Evolutionary conservation across 2,797 vertebrate genomes (phyloP).

Genomic region (Phrynocephalus forsythii): DNA sequence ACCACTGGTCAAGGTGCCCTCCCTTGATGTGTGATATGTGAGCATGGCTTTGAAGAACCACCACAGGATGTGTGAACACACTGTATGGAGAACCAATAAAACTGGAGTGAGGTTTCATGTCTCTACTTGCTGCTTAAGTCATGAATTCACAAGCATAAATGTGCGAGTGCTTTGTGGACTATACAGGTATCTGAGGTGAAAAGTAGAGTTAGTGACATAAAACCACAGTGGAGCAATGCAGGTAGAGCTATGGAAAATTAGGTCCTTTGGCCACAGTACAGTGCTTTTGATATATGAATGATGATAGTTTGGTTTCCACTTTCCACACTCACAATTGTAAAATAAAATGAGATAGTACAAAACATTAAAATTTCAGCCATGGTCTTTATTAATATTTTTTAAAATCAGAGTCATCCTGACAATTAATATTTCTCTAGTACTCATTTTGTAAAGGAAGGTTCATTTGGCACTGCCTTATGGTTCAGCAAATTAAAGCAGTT

Average conservation of each 20-base stretch:
- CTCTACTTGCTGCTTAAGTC: too few relatives aligned
- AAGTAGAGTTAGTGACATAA: neutral
- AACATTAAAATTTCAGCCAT: slow-evolving; percentile 6
- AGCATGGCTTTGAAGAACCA: neutral
- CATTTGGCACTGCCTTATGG: slow-evolving; percentile 25
- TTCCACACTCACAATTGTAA: neutral
- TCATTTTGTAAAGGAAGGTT: slow-evolving; percentile 16
- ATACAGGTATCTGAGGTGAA: neutral
- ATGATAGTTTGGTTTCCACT: neutral
- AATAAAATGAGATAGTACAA: neutral
- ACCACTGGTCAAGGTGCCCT: neutral
- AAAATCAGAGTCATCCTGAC: neutral
- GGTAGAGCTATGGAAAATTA: neutral
- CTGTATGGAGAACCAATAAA: neutral
- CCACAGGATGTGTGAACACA: neutral
- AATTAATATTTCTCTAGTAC: slow-evolving; percentile 17
- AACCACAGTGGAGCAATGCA: neutral
- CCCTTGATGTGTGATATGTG: neutral
- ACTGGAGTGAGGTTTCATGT: too few relatives aligned
- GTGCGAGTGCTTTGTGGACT: neutral
- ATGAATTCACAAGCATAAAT: neutral
- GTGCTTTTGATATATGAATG: neutral
- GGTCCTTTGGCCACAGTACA: neutral
- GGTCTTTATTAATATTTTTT: neutral
- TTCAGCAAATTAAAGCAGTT: slow-evolving; percentile 31